phyloP scores from a whole-genome alignment of 1,140 invertebrate genomes.

The Drosophila tristis region DNA sequence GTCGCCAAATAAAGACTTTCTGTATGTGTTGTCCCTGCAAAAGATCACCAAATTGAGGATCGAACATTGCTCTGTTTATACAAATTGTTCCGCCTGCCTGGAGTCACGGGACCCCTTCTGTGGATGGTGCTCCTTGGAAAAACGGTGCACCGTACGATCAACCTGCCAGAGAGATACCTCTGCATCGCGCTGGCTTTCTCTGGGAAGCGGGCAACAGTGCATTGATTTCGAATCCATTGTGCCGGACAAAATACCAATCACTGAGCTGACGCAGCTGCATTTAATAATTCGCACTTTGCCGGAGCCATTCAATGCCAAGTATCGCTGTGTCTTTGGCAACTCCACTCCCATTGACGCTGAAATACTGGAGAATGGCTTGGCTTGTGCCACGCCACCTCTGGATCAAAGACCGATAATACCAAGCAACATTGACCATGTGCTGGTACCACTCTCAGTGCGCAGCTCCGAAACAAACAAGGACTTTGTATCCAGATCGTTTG shows the following conservation, averaged over 20 bases:
- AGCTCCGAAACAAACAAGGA: slow-evolving; percentile 95
- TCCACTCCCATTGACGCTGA: slow-evolving; percentile 94
- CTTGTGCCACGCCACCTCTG: slow-evolving; percentile 93
- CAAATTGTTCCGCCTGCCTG: slow-evolving; percentile 95
- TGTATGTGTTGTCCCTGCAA: slow-evolving; percentile 90
- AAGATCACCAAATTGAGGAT: slow-evolving; percentile 95
- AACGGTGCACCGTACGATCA: slow-evolving; percentile 93
- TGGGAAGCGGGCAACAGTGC: slow-evolving; percentile 96
- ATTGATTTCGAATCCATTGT: slow-evolving; percentile 97
- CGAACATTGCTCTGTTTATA: slow-evolving; percentile 95
- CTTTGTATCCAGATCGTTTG: slow-evolving; percentile 96
- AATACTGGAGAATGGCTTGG: slow-evolving; percentile 91
- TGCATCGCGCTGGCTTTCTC: slow-evolving; percentile 95
- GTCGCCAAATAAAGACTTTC: slow-evolving; percentile 89
- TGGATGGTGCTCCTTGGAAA: slow-evolving; percentile 98
- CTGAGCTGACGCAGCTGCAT: slow-evolving; percentile 92
- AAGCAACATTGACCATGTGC: slow-evolving; percentile 93
- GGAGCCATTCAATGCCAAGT: slow-evolving; percentile 94
- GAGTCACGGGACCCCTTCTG: slow-evolving; percentile 98
- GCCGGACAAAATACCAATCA: slow-evolving; percentile 95
- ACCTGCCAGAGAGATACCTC: slow-evolving; percentile 96
- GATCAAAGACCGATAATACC: slow-evolving; percentile 91
- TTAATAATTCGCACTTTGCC: slow-evolving; percentile 95
- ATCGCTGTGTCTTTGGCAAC: slow-evolving; percentile 96
- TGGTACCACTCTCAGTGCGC: slow-evolving; percentile 95